These are phyloP conservation scores for Maconellicoccus hirsutus DNA, from an alignment of 1,140 invertebrate genomes.

Conservation along the genomic window DNA sequence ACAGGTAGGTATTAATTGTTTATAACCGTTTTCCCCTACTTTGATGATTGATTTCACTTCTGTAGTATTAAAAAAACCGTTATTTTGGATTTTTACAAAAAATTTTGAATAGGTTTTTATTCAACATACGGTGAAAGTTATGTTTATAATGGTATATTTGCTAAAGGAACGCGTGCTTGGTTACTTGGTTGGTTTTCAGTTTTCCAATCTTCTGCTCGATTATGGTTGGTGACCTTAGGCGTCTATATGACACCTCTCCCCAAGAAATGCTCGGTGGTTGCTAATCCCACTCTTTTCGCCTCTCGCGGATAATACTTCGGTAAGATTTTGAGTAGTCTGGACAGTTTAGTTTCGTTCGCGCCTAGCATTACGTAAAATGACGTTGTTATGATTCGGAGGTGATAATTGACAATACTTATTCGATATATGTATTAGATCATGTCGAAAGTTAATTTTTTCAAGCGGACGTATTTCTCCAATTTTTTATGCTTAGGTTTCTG, in stretches of 20 bases:
- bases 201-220: neutral
- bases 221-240: neutral
- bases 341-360: constrained; percentile 1
- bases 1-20: too few relatives aligned
- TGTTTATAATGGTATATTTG: neutral
- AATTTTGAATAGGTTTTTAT: neutral
- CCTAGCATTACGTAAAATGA: constrained; percentile 3
- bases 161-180: neutral
- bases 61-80: too few relatives aligned
- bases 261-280: neutral
- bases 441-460: neutral
- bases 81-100: too few relatives aligned
- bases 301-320: neutral
- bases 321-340: neutral
- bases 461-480: constrained; percentile 1
- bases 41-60: too few relatives aligned
- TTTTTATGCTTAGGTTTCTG: neutral
- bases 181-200: neutral
- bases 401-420: neutral
- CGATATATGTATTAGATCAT: neutral
- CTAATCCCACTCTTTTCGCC: neutral
- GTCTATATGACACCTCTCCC: neutral
- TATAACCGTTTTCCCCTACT: too few relatives aligned
- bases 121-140: neutral
- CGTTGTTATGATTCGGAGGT: constrained; percentile 1